A percentile compares a stretch with the other conserved stretches of the same genome.
Evolutionary conservation across 2,888 invertebrate genomes (phyloP).

Genomic region (Chrysolina americana): DNA sequence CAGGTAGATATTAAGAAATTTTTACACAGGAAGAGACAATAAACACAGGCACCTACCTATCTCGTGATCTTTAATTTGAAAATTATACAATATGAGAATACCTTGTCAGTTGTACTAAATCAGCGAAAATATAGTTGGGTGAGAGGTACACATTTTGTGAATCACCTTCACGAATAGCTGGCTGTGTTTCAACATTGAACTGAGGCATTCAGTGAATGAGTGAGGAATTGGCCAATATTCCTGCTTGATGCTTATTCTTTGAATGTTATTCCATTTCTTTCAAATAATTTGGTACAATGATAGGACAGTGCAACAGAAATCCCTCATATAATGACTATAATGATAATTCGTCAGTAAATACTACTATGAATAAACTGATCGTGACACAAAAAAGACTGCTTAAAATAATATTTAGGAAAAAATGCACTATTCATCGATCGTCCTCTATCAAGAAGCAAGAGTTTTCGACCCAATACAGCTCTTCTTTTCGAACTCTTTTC

Average conservation of each 20-base stretch:
- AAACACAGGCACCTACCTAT: constrained; percentile 15
- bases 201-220: background rate
- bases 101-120: background rate
- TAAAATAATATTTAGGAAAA: no score
- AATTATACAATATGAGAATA: constrained; percentile 10
- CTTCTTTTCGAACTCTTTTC: no score
- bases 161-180: background rate
- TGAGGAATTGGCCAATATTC: background rate
- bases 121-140: background rate
- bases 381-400: no score
- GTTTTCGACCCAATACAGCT: no score
- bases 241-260: background rate
- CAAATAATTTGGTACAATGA: no score
- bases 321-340: no score
- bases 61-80: constrained; percentile 13
- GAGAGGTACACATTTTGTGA: constrained; percentile 6
- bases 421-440: no score
- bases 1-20: constrained; percentile 41
- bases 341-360: no score
- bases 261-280: no score
- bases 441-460: no score
- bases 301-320: no score
- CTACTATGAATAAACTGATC: no score
- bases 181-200: background rate
- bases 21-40: constrained; percentile 20